Evolutionary conservation across 2,797 vertebrate genomes (phyloP).

Genomic region (Notolepis coatsorum): DNA sequence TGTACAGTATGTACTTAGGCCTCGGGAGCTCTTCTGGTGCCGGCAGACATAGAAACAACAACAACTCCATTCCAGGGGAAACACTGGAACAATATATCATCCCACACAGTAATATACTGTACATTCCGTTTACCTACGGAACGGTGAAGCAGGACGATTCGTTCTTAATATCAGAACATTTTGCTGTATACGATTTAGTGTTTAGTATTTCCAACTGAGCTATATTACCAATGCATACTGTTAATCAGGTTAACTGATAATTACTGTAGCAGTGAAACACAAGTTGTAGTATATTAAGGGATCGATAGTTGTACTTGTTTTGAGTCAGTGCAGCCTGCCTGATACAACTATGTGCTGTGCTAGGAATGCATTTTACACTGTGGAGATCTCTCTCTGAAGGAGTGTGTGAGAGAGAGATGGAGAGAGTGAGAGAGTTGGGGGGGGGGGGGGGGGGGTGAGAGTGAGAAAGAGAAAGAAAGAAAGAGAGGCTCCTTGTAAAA

Average conservation of each 20-base stretch:
- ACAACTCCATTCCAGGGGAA: no score
- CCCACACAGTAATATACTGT: no score
- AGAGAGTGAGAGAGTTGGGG: slow-evolving; percentile 6
- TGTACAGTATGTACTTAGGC: no score
- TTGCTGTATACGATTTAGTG: slow-evolving; percentile 6
- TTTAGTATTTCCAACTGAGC: slow-evolving; percentile 23
- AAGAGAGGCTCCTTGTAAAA: slow-evolving; percentile 68
- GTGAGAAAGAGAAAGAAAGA: slow-evolving; percentile 10
- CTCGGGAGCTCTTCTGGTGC: no score
- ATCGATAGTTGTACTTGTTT: slow-evolving; percentile 36
- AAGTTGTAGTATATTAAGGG: slow-evolving; percentile 38
- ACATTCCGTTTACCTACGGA: no score
- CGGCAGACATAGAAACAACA: no score
- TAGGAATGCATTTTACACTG: slow-evolving; percentile 52
- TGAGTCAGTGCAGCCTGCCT: slow-evolving; percentile 32
- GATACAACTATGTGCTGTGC: no score
- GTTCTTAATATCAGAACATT: no score
- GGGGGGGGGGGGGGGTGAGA: not conserved
- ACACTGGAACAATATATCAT: no score
- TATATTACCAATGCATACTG: slow-evolving; percentile 8
- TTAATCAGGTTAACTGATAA: slow-evolving; percentile 42
- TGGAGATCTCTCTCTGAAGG: slow-evolving; percentile 49
- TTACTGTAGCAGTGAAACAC: slow-evolving; percentile 35
- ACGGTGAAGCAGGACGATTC: no score
- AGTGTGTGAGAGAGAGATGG: slow-evolving; percentile 39